phyloP scores from a whole-genome alignment of 2,797 vertebrate genomes.

The Carcharodon carcharias region DNA sequence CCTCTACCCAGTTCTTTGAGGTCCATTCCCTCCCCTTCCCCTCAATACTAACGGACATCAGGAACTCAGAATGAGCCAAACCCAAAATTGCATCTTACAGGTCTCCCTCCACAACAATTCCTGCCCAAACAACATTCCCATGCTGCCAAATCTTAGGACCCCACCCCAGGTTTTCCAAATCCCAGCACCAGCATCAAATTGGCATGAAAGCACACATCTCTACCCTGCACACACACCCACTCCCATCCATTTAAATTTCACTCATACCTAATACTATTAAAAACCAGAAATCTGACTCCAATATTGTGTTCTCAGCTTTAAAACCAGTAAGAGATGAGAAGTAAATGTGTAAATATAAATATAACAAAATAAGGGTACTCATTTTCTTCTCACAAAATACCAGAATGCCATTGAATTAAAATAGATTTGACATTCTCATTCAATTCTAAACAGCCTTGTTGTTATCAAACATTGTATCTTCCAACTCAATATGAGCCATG shows the following conservation, averaged over 20 bases:
- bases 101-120: background rate
- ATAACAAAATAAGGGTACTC: background rate
- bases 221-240: background rate
- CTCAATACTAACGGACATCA: background rate
- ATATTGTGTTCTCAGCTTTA: background rate
- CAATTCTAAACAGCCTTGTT: background rate
- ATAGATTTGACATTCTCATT: background rate
- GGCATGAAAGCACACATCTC: background rate
- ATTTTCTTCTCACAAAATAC: background rate
- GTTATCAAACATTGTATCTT: background rate
- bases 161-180: background rate
- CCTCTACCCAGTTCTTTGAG: background rate
- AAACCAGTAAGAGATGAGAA: background rate
- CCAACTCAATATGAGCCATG: background rate
- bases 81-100: background rate
- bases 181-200: background rate
- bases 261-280: background rate
- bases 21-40: background rate
- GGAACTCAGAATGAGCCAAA: background rate
- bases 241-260: background rate
- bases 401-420: background rate
- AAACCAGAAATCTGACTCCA: background rate
- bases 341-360: background rate
- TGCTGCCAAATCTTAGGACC: background rate
- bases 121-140: background rate